Percentiles rank a stretch among this genome's conserved stretches.
Evolutionary conservation across 2,888 invertebrate species (phyloP).

Genomic region (Rhingia rostrata): DNA sequence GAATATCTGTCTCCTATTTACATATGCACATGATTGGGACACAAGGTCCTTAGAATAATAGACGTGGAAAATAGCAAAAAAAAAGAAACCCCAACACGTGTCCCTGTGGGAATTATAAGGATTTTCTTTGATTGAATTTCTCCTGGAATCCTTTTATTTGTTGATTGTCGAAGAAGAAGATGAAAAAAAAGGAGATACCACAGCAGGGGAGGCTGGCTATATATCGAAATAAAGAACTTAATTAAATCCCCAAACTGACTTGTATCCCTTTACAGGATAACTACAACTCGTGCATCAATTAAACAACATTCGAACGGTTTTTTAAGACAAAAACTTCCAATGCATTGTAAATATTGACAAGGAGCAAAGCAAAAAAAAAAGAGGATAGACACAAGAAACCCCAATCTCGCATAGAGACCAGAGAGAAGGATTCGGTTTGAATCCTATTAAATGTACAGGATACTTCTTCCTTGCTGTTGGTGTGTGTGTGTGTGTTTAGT

Average conservation of each 20-base stretch:
- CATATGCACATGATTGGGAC: slow-evolving; percentile 45
- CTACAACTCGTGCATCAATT: slow-evolving; percentile 60
- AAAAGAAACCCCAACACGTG: slow-evolving; percentile 23
- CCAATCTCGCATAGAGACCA: slow-evolving; percentile 15
- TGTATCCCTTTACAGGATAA: slow-evolving; percentile 6
- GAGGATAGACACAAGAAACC: slow-evolving; percentile 32
- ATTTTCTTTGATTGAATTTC: slow-evolving; percentile 69
- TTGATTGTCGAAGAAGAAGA: slow-evolving; percentile 22
- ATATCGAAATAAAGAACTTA: slow-evolving; percentile 58
- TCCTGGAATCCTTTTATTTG: slow-evolving; percentile 43
- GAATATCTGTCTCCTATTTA: slow-evolving; percentile 50
- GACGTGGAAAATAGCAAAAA: slow-evolving; percentile 19
- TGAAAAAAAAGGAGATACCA: background rate
- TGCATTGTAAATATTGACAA: slow-evolving; percentile 55
- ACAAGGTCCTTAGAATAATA: slow-evolving; percentile 53
- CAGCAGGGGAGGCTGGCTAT: background rate
- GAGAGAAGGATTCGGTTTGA: slow-evolving; percentile 33
- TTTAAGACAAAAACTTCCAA: slow-evolving; percentile 54
- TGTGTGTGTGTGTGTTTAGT: background rate
- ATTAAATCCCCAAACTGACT: slow-evolving; percentile 57
- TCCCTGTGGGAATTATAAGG: slow-evolving; percentile 65
- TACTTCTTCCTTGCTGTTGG: background rate
- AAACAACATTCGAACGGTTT: slow-evolving; percentile 59
- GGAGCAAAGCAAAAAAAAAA: slow-evolving; percentile 33
- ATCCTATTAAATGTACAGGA: slow-evolving; percentile 41